Evolutionary conservation across 2,888 invertebrate genomes (phyloP).

Genomic region (Endomychus coccineus): DNA sequence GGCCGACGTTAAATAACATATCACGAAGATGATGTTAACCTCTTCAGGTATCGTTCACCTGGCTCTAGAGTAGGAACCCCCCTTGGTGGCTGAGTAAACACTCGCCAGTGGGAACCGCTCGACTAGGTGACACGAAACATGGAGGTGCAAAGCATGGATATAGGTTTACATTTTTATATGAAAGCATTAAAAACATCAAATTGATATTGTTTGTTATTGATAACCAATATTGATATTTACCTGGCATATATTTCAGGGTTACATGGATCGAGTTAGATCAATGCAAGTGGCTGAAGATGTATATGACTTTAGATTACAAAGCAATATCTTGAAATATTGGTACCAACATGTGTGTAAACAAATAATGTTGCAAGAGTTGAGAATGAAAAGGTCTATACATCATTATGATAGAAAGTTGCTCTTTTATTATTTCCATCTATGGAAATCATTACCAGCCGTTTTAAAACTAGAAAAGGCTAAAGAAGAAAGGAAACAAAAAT

Average conservation of each 20-base stretch:
- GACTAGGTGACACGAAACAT: background rate
- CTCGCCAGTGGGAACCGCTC: no score
- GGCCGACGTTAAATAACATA: no score
- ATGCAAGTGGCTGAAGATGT: conserved; percentile 66
- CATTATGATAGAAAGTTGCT: conserved; percentile 48
- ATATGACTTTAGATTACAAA: conserved; percentile 48
- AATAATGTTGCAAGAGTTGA: conserved; percentile 27
- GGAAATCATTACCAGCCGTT: conserved; percentile 59
- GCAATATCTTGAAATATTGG: conserved; percentile 34
- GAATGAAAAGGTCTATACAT: conserved; percentile 38
- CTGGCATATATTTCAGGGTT: conserved; percentile 39
- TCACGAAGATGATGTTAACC: no score
- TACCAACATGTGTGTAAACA: conserved; percentile 30
- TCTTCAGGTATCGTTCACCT: no score
- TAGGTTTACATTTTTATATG: no score
- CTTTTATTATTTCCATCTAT: conserved; percentile 47
- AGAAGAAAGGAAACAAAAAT: conserved; percentile 59
- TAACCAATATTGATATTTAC: no score
- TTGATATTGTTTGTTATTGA: no score
- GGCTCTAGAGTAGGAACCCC: no score
- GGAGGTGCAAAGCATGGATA: no score
- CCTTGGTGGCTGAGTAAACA: no score
- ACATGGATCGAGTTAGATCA: conserved; percentile 46
- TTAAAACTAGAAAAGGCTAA: conserved; percentile 58
- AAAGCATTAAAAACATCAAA: no score